Evolutionary conservation across 2,797 vertebrate species (phyloP), one percentile per base, ranked within the genome.

Genomic region (Tenualosa ilisha): DNA sequence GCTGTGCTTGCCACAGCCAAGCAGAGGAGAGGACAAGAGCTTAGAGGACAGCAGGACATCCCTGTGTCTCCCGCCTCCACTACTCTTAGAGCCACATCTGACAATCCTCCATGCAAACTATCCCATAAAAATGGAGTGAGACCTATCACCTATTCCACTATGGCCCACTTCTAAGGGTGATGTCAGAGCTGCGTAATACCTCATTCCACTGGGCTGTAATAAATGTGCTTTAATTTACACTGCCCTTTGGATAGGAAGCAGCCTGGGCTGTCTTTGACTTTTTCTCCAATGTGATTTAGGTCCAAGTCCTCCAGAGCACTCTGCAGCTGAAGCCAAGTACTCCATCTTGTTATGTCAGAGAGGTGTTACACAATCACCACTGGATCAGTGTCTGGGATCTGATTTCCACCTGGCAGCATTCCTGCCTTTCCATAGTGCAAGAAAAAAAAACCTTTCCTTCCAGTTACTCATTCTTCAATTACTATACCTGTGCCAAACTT

Each of bases 1-100:
- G 86, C 87, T 84, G 59, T 88, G 86, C 85, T 20, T 65, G 81
- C 0, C 63, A 13, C 8, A 26, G 63, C 68, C 68, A 40, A 31
- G 37, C 26, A 40, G 13, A 72, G 31, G 3, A 72, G 31, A 31
- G 24, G 2, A 24, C 2, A 24, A 65, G 63, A 65, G n/a, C 15
- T 15, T 31, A 40, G 13, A 17, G 17, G 31, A 43, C 31, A 75
- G 15, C 13, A 43, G 24, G 65, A 20, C 72, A 79, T 79, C 40
- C 26, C 72, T 20, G 72, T n/a, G 59, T n/a, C 15, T 46, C 17
- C 31, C n/a, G 7, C 26, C 63, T 22, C 3, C 3, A 31, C 65
- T 4, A 40, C 13, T 43, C 40, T 79, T 79, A 20, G 72, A 6
- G 5, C 72, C 40, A 22, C 40, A 46, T 46, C 15, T 17, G 7